Evolutionary conservation across 2,888 invertebrate species (phyloP).

Genomic region (Mycalesis mineus): DNA sequence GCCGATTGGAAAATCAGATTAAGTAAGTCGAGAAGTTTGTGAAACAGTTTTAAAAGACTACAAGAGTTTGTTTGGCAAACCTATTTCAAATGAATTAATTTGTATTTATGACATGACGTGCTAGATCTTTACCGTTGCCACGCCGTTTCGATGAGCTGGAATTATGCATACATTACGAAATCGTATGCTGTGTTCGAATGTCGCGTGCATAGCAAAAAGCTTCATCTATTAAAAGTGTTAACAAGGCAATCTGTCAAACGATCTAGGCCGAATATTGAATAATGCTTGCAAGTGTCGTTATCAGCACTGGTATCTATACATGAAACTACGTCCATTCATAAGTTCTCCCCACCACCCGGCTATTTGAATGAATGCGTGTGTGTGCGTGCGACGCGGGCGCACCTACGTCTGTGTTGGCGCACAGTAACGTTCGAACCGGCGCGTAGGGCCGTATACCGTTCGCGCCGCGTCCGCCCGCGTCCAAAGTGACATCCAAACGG

Average conservation of each 20-base stretch:
- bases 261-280: slow-evolving; percentile 48
- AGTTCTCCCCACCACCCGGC: slow-evolving; percentile 56
- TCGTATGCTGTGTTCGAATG: slow-evolving; percentile 35
- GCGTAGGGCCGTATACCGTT: slow-evolving; percentile 41
- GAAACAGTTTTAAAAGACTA: too few relatives aligned
- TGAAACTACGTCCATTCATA: slow-evolving; percentile 75
- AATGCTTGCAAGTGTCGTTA: slow-evolving; percentile 60
- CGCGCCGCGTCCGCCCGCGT: slow-evolving; percentile 42
- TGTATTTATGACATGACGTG: too few relatives aligned
- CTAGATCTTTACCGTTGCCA: slow-evolving; percentile 2
- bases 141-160: background rate
- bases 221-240: slow-evolving; percentile 17
- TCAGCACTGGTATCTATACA: slow-evolving; percentile 45
- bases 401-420: slow-evolving; percentile 41
- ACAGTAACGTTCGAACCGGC: slow-evolving; percentile 60
- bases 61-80: too few relatives aligned
- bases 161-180: slow-evolving; percentile 34
- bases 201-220: slow-evolving; percentile 26
- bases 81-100: too few relatives aligned
- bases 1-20: too few relatives aligned
- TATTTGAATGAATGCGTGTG: slow-evolving; percentile 60
- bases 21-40: too few relatives aligned
- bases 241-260: slow-evolving; percentile 32
- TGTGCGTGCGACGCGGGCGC: slow-evolving; percentile 66
- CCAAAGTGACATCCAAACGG: slow-evolving; percentile 57